A percentile compares a stretch with the other conserved stretches of the same genome.
Conservation (phyloP, 2,888 invertebrate genomes). For the Synergus itoensis region DNA sequence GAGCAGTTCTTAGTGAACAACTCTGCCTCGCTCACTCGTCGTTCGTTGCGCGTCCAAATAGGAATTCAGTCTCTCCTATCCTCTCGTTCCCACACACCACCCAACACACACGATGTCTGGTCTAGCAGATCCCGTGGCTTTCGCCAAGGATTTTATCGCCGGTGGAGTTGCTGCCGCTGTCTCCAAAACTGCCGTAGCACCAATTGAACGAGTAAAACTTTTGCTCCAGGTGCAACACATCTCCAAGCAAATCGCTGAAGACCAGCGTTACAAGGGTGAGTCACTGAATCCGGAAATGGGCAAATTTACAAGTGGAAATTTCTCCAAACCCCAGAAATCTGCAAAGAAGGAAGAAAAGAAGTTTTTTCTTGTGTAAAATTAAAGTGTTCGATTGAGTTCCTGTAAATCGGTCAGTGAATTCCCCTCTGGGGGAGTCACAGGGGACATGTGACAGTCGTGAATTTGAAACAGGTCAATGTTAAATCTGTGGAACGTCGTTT, state of each 20-base stretch:
- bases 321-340: not conserved
- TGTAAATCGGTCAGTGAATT: not conserved
- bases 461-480: slow-evolving; percentile 46
- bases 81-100: slow-evolving; percentile 47
- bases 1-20: slow-evolving; percentile 48
- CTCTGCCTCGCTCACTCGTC: slow-evolving; percentile 78
- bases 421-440: not conserved
- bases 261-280: slow-evolving; percentile 94
- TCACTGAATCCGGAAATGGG: slow-evolving; percentile 45
- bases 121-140: slow-evolving; percentile 88
- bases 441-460: slow-evolving; percentile 61
- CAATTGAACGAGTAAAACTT: slow-evolving; percentile 96
- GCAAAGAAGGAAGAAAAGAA: not conserved
- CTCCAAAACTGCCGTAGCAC: slow-evolving; percentile 96
- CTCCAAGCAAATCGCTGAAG: slow-evolving; percentile 91
- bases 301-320: not conserved
- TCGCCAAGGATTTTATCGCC: slow-evolving; percentile 93
- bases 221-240: slow-evolving; percentile 96
- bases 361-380: not conserved
- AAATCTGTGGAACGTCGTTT: slow-evolving; percentile 25
- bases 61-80: slow-evolving; percentile 69
- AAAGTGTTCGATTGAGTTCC: not conserved
- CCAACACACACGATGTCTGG: slow-evolving; percentile 74
- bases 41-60: slow-evolving; percentile 80
- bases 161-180: slow-evolving; percentile 96